Evolutionary conservation across 2,113 vertebrate genomes (phyloP).

Genomic region (Zosterops pallidus): DNA sequence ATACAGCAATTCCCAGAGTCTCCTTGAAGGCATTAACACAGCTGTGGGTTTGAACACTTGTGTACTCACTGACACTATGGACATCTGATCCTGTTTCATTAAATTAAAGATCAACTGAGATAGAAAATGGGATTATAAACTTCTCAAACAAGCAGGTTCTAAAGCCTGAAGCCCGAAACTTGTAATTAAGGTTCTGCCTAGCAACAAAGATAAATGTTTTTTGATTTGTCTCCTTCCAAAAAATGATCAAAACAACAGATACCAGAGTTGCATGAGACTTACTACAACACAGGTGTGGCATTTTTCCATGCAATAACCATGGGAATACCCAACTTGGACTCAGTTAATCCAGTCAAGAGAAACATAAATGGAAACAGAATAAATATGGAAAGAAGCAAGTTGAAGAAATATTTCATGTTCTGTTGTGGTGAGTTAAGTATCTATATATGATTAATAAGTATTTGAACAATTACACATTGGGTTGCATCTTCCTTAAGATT

Average conservation of each 20-base stretch:
- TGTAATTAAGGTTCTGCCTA: not conserved
- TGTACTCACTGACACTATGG: not conserved
- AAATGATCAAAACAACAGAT: not conserved
- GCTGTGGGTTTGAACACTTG: not conserved
- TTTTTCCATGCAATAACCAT: not conserved
- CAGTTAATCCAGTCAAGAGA: not conserved
- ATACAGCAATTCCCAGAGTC: not conserved
- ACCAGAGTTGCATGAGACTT: not conserved
- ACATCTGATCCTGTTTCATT: not conserved
- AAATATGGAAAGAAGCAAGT: not conserved
- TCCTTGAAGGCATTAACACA: not conserved
- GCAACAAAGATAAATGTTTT: not conserved
- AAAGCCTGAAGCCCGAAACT: not conserved
- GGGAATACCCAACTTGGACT: not conserved
- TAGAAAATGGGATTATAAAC: not conserved
- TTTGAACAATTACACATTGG: not conserved
- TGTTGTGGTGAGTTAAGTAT: not conserved
- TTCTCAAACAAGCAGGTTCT: not conserved
- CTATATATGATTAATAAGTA: not conserved
- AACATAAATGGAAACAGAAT: not conserved
- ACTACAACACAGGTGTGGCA: not conserved
- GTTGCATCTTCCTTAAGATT: not conserved
- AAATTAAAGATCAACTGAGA: not conserved
- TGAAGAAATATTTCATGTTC: not conserved
- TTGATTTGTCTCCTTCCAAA: not conserved